Evolutionary conservation across 2,797 vertebrate species (phyloP).

Genomic region (Hafferia zeledoni): DNA sequence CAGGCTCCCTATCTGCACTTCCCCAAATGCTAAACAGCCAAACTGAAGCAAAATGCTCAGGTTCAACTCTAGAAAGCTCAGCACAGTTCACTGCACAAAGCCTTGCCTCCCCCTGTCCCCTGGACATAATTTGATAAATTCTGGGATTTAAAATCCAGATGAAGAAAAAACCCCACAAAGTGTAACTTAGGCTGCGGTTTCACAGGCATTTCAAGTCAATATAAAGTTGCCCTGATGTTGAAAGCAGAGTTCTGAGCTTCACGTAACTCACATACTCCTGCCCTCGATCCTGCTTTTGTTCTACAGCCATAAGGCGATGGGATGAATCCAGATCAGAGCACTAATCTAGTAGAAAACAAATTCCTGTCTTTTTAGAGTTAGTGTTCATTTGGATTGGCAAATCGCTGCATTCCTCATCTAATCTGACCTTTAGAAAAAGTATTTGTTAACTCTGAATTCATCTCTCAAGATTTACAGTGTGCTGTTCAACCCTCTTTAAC

Average conservation of each 20-base stretch:
- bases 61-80: not conserved
- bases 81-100: not conserved
- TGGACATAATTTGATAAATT: not conserved
- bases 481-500: not conserved
- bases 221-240: not conserved
- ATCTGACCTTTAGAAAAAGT: slow-evolving; percentile 50
- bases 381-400: slow-evolving; percentile 41
- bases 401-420: slow-evolving; percentile 34
- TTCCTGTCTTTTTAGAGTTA: slow-evolving; percentile 41
- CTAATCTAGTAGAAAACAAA: slow-evolving; percentile 36
- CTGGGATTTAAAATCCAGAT: not conserved
- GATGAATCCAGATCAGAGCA: slow-evolving; percentile 21
- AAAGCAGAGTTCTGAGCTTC: not conserved
- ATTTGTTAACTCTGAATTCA: slow-evolving; percentile 35
- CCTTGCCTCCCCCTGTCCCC: not conserved
- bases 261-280: not conserved
- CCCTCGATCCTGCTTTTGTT: not conserved
- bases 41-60: not conserved
- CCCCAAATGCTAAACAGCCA: not conserved
- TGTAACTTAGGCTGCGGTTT: not conserved
- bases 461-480: not conserved
- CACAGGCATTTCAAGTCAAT: not conserved
- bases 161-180: not conserved
- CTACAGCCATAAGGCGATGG: not conserved
- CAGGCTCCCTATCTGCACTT: rapidly evolving